These are phyloP conservation scores for Abramis brama DNA, from an alignment of 2,113 vertebrate genomes.

Conservation along the genomic window DNA sequence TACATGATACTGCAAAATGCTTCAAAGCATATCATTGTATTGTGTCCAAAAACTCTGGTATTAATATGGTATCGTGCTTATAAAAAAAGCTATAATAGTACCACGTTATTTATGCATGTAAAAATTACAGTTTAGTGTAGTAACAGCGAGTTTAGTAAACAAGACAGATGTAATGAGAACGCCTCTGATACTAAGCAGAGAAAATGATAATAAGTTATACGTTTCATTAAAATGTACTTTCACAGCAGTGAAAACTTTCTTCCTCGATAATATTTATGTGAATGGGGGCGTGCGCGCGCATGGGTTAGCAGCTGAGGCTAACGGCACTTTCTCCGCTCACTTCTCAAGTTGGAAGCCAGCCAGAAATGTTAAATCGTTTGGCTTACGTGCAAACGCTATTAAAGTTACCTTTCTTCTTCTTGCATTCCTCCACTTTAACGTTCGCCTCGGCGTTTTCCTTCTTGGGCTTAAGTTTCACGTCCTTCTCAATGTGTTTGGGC, in stretches of 20 bases:
- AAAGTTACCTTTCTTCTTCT: conserved; percentile 72
- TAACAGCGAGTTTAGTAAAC: background rate
- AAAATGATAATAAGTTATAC: background rate
- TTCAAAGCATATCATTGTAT: background rate
- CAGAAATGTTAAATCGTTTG: background rate
- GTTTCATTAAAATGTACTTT: no score
- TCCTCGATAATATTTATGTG: background rate
- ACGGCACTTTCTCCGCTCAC: conserved; percentile 4
- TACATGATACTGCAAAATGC: background rate
- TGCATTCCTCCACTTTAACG: conserved; percentile 61
- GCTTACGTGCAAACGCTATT: background rate
- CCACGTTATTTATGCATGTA: no score
- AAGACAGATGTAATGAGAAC: background rate
- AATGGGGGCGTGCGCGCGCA: conserved; percentile 42
- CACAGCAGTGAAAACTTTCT: background rate
- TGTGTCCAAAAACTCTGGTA: background rate
- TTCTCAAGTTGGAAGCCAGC: conserved; percentile 18
- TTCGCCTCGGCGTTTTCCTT: conserved; percentile 78
- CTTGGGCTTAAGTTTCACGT: conserved; percentile 73
- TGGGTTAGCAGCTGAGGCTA: conserved; percentile 30
- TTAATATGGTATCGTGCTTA: background rate
- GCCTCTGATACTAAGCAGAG: background rate
- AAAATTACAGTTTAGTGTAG: background rate
- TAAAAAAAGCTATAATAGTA: background rate
- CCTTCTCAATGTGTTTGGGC: conserved; percentile 76